Percentiles rank a stretch among this genome's conserved stretches.
These are phyloP conservation scores for Oscheius sp. DNA, from an alignment of 1,140 invertebrate species.

Conservation along the genomic window DNA sequence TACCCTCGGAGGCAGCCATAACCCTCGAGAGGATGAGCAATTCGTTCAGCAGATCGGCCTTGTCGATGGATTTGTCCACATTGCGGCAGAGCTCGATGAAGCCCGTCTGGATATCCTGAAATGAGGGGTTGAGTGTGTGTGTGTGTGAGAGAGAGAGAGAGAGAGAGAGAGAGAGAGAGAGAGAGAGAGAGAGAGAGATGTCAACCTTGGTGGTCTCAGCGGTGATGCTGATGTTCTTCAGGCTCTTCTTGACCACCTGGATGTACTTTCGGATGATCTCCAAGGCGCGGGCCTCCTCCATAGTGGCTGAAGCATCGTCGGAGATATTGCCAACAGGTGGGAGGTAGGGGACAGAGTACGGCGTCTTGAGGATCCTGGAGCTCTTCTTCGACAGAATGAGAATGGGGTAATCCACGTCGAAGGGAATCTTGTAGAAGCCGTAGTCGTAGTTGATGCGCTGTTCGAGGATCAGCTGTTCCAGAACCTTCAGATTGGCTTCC, in stretches of 20 bases:
- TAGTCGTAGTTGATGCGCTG: slow-evolving; percentile 6
- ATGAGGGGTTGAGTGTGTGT: neutral
- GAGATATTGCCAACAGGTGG: neutral
- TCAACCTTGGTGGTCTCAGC: neutral
- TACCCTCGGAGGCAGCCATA: neutral
- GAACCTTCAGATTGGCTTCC: slow-evolving; percentile 1
- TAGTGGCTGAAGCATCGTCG: neutral
- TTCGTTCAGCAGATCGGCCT: neutral
- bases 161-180: no score
- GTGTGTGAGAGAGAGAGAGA: no score
- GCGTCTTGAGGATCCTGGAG: neutral
- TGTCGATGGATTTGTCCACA: neutral
- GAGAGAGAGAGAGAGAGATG: neutral
- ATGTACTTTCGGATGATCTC: neutral
- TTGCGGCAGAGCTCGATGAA: neutral
- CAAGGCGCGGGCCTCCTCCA: neutral
- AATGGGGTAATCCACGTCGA: slow-evolving; percentile 5
- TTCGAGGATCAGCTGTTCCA: slow-evolving; percentile 4
- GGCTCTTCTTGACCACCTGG: neutral
- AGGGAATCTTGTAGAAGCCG: slow-evolving; percentile 4
- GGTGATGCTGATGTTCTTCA: neutral
- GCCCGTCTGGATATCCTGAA: neutral
- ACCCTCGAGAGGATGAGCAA: neutral
- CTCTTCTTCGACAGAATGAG: neutral
- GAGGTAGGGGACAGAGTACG: neutral